Base-by-base conservation (phyloP, 2,113 vertebrate genomes). In the Platichthys flesus region DNA sequence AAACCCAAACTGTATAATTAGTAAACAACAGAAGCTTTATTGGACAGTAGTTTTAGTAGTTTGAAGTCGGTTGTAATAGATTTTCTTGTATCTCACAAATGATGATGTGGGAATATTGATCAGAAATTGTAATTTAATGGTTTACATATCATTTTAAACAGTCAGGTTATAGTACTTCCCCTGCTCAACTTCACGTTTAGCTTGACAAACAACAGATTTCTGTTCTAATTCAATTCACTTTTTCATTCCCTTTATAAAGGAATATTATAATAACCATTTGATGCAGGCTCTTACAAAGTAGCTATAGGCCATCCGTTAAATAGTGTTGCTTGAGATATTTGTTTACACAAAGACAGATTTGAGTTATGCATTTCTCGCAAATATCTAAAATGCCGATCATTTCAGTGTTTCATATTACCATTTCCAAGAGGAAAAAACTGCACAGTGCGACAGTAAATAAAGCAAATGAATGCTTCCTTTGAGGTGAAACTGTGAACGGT, bases 391-490 rank as follows among this genome's bases (percentile, higher is more conserved):
- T 0, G 16, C 37, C 13, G 28, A 71, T 67, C 35, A 5, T 79
- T 21, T 49, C 21, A 37, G 60, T 24, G 18, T 28, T 31, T 85
- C 31, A 58, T 45, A 52, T 49, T 52, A 23, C 45, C 15, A 51
- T 1, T 24, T 24, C 24, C 1, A 31, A 5, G 47, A 51, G 47
- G 47, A 16, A 61, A 72, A 58, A 74, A 82, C 47, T 68, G 20
- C 67, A 55, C 74, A 83, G 59, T 69, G 67, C 71, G 65, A 72
- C 71, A 88, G 82, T 86, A 91, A 90, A 91, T 89, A 86, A 87
- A 85, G 63, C 71, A 82, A 90, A 88, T 73, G 71, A 87, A 87
- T 81, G 80, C 65, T 67, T 81, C 80, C 73, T 76, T 83, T 80
- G 55, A 87, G 81, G 87, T 84, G 79, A 85, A 84, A 81, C 67